Conservation (phyloP, 2,888 invertebrate species). For the Drepanosiphum platanoidis region DNA sequence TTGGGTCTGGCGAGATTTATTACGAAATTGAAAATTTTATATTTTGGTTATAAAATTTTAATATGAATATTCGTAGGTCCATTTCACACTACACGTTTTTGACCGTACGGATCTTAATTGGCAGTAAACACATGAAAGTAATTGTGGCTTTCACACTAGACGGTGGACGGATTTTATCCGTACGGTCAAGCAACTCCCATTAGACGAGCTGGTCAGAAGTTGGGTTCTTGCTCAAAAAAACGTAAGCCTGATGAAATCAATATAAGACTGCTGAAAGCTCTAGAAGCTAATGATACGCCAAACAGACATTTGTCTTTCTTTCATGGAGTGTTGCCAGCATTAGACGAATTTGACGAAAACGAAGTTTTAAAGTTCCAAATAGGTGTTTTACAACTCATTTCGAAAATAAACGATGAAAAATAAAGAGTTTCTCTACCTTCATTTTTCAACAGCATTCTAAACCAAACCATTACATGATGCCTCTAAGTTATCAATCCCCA, state of each 20-base stretch:
- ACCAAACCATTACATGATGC: conserved; percentile 16
- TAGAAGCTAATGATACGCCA: conserved; percentile 20
- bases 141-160: no score
- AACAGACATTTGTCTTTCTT: conserved; percentile 61
- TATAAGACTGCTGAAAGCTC: conserved; percentile 19
- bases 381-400: conserved; percentile 62
- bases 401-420: conserved; percentile 62
- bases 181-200: conserved; percentile 2
- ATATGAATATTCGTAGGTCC: no score
- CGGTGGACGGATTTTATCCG: no score
- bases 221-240: conserved; percentile 35
- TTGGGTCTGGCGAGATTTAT: no score
- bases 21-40: no score
- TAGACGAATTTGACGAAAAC: conserved; percentile 62
- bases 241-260: conserved; percentile 5
- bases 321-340: conserved; percentile 62
- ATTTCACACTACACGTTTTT: no score
- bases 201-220: conserved; percentile 17
- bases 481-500: conserved; percentile 32
- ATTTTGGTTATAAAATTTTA: no score
- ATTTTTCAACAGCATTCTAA: conserved; percentile 13
- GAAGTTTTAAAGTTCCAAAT: conserved; percentile 63
- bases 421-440: conserved; percentile 5
- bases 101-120: no score
- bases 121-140: no score